Base-by-base conservation (phyloP, 2,113 vertebrate species). In the Ornithorhynchus anatinus region DNA sequence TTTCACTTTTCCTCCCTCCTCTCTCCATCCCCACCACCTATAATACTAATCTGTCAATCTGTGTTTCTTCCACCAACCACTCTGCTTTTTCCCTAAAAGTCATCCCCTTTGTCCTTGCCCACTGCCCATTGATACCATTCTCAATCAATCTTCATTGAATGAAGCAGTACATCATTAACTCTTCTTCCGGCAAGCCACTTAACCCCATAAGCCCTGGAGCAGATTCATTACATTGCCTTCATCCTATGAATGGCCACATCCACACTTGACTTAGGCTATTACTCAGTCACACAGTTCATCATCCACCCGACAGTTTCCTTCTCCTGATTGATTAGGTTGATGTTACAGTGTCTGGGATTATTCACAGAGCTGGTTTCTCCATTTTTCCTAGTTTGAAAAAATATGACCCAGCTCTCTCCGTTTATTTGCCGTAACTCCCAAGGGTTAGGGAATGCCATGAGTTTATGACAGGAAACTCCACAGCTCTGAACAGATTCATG, bases 91-190 rank as follows among this genome's bases (percentile, higher is more conserved):
- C 66, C 63, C 53, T 6, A 36, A 79, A 77, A 76, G 39, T 59
- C 33, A 79, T 58, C 42, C 51, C 80, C 81, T 89, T 90, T 88
- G 87, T 90, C 86, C 84, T 86, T 88, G 81, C 81, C 72, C 50
- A 32, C n/a, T 77, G 57, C 57, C 68, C 58, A 44, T 74, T 82
- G 86, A 64, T 38, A 75, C 73, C 36, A 22, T 58, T 60, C 68
- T 43, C 80, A 86, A 90, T 85, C 65, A 74, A 80, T 80, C 80
- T 62, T 79, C 64, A 85, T 81, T 82, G 82, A 79, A 63, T 74
- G 76, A 70, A 29, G 76, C 2, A 2, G 80, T 84, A 82, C 89
- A 90, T 90, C 86, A 87, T 90, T 88, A 89, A 82, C 83, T 86
- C 69, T 64, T 82, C 74, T 83, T 84, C 65, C 51, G 51, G 72